phyloP scores from a whole-genome alignment of 2,113 vertebrate genomes.

The Oncorhynchus nerka region DNA sequence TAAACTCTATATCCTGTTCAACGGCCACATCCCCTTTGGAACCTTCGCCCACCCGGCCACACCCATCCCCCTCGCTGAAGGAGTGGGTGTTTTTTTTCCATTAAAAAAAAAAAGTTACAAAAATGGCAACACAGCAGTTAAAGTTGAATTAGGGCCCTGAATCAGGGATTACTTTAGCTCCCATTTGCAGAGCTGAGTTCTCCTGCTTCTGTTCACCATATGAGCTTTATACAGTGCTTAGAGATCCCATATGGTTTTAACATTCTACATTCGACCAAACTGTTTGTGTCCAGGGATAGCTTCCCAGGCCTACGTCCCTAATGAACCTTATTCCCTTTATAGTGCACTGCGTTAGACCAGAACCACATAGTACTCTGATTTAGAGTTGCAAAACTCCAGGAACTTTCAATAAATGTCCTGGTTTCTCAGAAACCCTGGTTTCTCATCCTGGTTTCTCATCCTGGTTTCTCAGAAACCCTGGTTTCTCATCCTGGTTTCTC shows the following conservation, averaged over 20 bases:
- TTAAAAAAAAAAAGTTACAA: background rate
- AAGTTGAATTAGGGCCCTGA: background rate
- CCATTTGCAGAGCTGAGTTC: background rate
- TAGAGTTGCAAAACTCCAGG: too few species aligned
- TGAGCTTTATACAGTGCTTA: background rate
- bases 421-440: too few species aligned
- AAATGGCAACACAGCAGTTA: background rate
- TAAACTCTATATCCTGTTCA: slow-evolving; percentile 25
- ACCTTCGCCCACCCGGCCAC: background rate
- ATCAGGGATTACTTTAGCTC: background rate
- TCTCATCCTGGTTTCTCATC: too few species aligned
- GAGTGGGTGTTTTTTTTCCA: slow-evolving; percentile 6
- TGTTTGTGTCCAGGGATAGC: slow-evolving; percentile 12
- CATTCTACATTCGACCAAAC: slow-evolving; percentile 15
- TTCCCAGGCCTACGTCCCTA: background rate
- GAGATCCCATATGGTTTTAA: slow-evolving; percentile 32
- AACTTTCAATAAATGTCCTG: too few species aligned
- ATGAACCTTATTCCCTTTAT: too few species aligned
- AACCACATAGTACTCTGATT: too few species aligned
- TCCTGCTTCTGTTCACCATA: background rate
- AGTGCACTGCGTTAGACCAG: too few species aligned
- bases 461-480: too few species aligned
- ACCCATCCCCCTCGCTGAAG: slow-evolving; percentile 5
- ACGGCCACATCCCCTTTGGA: slow-evolving; percentile 8
- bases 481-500: too few species aligned